Conservation (phyloP, 1,140 invertebrate species). For the Nephila pilipes region DNA sequence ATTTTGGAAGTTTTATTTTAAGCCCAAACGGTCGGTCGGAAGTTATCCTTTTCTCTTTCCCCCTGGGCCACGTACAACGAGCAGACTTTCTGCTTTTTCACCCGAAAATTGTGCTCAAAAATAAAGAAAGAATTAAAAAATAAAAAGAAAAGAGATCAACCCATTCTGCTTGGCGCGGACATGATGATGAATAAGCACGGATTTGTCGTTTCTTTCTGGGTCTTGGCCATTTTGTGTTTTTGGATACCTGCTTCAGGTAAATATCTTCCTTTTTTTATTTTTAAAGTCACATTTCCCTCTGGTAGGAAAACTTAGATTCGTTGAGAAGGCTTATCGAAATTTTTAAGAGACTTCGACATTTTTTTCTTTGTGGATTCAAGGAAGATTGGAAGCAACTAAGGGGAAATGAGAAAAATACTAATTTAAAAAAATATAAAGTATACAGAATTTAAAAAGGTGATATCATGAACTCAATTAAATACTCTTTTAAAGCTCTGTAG, state of each 20-base stretch:
- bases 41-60: neutral
- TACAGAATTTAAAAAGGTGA: too few species aligned
- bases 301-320: neutral
- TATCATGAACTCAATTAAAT: too few species aligned
- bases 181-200: constrained; percentile 30
- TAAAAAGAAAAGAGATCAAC: neutral
- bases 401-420: too few species aligned
- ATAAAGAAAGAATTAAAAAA: neutral
- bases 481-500: too few species aligned
- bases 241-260: constrained; percentile 61
- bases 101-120: neutral
- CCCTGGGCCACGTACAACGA: neutral
- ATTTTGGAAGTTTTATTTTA: constrained; percentile 63
- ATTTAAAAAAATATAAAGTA: too few species aligned
- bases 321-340: neutral
- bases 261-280: neutral
- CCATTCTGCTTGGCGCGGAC: neutral
- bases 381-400: too few species aligned
- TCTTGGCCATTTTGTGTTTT: constrained; percentile 27
- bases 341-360: too few species aligned
- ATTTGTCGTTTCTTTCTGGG: neutral
- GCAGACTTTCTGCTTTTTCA: neutral
- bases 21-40: neutral
- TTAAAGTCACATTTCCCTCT: neutral
- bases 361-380: too few species aligned